These are phyloP conservation scores for Platycnemis pennipes DNA, from an alignment of 2,888 invertebrate genomes.

Conservation along the genomic window DNA sequence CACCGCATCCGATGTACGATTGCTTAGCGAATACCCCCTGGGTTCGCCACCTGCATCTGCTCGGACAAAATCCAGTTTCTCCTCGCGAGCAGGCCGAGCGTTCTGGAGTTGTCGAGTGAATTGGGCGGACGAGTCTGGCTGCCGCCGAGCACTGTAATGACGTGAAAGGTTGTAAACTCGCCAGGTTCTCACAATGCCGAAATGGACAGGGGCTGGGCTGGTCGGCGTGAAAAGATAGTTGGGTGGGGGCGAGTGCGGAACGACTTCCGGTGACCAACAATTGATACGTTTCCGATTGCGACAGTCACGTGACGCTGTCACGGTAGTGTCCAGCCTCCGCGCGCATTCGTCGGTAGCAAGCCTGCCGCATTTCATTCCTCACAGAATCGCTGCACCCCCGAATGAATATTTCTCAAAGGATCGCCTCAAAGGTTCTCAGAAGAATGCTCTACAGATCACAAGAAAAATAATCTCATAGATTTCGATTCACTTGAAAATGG, in stretches of 20 bases:
- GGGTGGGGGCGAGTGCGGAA: not conserved
- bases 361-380: no score
- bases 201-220: not conserved
- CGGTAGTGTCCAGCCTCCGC: not conserved
- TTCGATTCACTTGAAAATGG: no score
- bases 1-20: no score
- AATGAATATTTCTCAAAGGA: no score
- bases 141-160: not conserved
- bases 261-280: slow-evolving; percentile 1
- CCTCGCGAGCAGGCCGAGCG: no score
- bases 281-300: not conserved
- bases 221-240: not conserved
- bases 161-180: not conserved
- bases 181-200: not conserved
- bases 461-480: no score
- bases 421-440: no score
- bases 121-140: not conserved
- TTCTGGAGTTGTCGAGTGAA: not conserved
- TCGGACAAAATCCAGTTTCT: no score
- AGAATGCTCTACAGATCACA: no score
- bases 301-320: slow-evolving; percentile 10
- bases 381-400: no score
- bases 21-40: no score
- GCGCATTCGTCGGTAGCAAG: not conserved
- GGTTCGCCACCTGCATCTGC: no score